Evolutionary conservation across 2,113 vertebrate species (phyloP).

Genomic region (Tiliqua scincoides): DNA sequence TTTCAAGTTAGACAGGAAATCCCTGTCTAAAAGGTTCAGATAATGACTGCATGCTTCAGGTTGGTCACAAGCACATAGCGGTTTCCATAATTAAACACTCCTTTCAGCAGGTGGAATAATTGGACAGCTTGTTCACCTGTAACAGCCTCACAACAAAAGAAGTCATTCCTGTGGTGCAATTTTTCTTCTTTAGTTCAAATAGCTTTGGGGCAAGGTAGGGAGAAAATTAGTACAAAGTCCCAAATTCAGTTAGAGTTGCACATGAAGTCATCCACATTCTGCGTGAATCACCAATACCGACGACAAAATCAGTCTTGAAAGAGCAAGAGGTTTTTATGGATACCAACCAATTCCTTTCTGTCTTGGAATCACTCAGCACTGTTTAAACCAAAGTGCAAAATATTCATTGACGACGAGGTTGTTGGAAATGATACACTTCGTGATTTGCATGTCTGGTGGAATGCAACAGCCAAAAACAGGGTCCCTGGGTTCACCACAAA

Average conservation of each 20-base stretch:
- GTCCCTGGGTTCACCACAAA: background rate
- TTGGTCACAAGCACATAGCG: background rate
- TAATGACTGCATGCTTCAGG: background rate
- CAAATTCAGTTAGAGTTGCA: background rate
- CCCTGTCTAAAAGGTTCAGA: background rate
- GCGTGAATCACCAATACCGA: background rate
- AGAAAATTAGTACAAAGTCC: background rate
- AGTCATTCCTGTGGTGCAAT: background rate
- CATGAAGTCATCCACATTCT: background rate
- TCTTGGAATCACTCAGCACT: background rate
- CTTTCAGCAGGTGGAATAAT: background rate
- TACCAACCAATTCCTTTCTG: conserved; percentile 9
- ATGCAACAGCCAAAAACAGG: background rate
- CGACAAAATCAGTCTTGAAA: background rate
- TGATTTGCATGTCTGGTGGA: conserved; percentile 5
- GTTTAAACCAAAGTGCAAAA: background rate
- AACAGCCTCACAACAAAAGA: background rate
- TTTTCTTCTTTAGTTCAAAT: conserved; percentile 3
- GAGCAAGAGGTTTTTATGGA: background rate
- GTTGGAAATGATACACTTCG: background rate
- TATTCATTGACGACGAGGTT: conserved; percentile 17
- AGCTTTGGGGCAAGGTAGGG: background rate
- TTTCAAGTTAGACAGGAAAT: background rate
- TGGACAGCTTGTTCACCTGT: background rate
- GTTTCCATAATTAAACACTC: background rate